Base-by-base conservation (phyloP, 2,888 invertebrate species). In the Petrolisthes manimaculis region DNA sequence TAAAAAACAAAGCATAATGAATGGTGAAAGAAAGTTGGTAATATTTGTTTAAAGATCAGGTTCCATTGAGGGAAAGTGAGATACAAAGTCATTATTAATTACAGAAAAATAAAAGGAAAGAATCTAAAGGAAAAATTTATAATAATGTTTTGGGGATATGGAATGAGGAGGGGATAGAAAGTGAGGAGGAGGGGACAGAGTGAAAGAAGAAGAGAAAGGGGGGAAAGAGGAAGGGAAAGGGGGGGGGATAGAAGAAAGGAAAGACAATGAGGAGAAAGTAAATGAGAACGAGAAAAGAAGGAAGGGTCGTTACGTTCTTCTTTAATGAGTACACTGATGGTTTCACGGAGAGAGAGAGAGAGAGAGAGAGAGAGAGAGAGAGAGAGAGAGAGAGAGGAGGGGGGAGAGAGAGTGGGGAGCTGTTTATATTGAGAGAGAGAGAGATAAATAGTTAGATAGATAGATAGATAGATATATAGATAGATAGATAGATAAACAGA, bases 391-490 rank as follows among this genome's bases (percentile, higher is more conserved):
- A 37, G 54, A 37, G 37, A 79, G 24, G 54, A 54, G 55, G 55
- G 79, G 54, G 55, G 53, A 9, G 53, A 14, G 53, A 18, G 53
- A 14, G 8, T 9, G 53, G 53, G 53, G 78, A 53, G 75, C 37
- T 21, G 53, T 24, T n/a, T n/a, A 78, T 37, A 53, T 24, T 51
- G 78, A 78, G 53, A 78, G 53, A 53, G 78, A 51, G 53, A 53
- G 37, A 78, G 37, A 78, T 37, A 37, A 51, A 78, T 37, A 37
- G 53, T 18, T n/a, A 8, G 53, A 51, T 24, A 54, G 79, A 78
- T 21, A 54, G 79, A 79, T 54, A 56, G 56, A 55, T 54, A 80
- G 80, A 80, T 54, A 80, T 54, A 56, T 54, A 80, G 80, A 79
- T 54, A 56, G 56, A 80, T 24, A 55, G 56, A 80, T 24, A 55